Conservation (phyloP, 2,888 invertebrate genomes). For the Meliscaeva auricollis region DNA sequence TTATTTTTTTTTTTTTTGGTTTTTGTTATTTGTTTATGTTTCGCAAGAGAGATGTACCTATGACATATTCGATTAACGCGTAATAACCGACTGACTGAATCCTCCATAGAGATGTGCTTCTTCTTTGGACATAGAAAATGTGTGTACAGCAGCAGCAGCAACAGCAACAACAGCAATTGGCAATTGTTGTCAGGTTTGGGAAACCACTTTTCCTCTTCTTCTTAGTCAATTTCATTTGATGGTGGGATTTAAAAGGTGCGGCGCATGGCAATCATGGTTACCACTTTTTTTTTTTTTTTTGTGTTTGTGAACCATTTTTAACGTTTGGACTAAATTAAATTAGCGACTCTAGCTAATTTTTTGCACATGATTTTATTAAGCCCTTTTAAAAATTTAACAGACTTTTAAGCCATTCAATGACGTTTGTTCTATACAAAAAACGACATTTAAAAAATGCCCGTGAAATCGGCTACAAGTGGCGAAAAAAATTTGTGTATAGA, state of each 20-base stretch:
- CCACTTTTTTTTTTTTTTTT: background rate
- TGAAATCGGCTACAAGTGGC: no score
- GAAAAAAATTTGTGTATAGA: no score
- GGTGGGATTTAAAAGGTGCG: slow-evolving; percentile 17
- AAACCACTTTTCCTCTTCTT: slow-evolving; percentile 61
- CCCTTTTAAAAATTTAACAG: no score
- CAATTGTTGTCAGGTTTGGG: slow-evolving; percentile 29
- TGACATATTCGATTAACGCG: slow-evolving; percentile 68
- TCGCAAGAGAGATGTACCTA: slow-evolving; percentile 21
- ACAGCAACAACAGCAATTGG: slow-evolving; percentile 16
- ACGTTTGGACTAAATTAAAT: background rate
- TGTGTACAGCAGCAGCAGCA: slow-evolving; percentile 47
- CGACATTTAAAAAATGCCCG: no score
- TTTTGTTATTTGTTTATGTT: no score
- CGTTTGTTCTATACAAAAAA: no score
- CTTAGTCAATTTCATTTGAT: slow-evolving; percentile 38
- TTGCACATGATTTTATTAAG: no score
- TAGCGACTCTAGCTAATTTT: no score
- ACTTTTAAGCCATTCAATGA: no score
- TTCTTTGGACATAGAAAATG: slow-evolving; percentile 28
- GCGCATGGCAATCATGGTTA: background rate
- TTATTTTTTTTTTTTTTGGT: background rate
- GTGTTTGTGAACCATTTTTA: background rate
- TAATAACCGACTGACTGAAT: slow-evolving; percentile 69
- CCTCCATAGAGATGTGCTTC: slow-evolving; percentile 39